Evolutionary conservation across 2,797 vertebrate genomes (phyloP).

Genomic region (Cetoscarus ocellatus): DNA sequence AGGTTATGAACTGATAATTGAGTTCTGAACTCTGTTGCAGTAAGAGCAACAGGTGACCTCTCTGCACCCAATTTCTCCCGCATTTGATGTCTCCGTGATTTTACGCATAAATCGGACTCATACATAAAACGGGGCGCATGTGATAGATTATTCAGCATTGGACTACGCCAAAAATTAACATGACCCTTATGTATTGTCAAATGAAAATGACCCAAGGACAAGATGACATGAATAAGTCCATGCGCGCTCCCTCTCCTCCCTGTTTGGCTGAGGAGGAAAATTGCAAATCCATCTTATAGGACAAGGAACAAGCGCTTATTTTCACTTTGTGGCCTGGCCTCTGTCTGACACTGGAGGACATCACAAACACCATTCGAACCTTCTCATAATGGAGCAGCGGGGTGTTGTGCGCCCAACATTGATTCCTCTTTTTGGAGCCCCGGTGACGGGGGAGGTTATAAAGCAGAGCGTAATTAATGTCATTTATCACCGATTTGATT

Average conservation of each 20-base stretch:
- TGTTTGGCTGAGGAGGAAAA: slow-evolving; percentile 48
- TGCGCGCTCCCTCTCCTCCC: slow-evolving; percentile 36
- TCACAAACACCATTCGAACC: slow-evolving; percentile 66
- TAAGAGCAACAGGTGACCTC: slow-evolving; percentile 62
- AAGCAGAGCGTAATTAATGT: slow-evolving; percentile 83
- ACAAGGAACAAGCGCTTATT: slow-evolving; percentile 63
- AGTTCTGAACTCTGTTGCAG: slow-evolving; percentile 12
- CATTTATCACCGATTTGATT: slow-evolving; percentile 86
- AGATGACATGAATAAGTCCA: slow-evolving; percentile 74
- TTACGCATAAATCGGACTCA: slow-evolving; percentile 41
- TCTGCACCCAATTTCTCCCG: slow-evolving; percentile 22
- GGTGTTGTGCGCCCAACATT: slow-evolving; percentile 64
- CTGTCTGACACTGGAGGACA: slow-evolving; percentile 71
- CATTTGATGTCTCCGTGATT: slow-evolving; percentile 37
- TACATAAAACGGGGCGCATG: slow-evolving; percentile 46
- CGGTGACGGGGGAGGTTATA: slow-evolving; percentile 73
- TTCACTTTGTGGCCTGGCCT: slow-evolving; percentile 57
- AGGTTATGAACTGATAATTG: neutral
- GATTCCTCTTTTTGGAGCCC: slow-evolving; percentile 67
- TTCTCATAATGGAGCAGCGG: slow-evolving; percentile 75
- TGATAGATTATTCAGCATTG: slow-evolving; percentile 68
- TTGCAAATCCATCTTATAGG: slow-evolving; percentile 70
- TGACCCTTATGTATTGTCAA: slow-evolving; percentile 55
- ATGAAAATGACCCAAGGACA: slow-evolving; percentile 66
- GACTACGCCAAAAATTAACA: slow-evolving; percentile 64